These are phyloP conservation scores for Holacanthus passer DNA, from an alignment of 2,113 vertebrate genomes.

Conservation along the genomic window DNA sequence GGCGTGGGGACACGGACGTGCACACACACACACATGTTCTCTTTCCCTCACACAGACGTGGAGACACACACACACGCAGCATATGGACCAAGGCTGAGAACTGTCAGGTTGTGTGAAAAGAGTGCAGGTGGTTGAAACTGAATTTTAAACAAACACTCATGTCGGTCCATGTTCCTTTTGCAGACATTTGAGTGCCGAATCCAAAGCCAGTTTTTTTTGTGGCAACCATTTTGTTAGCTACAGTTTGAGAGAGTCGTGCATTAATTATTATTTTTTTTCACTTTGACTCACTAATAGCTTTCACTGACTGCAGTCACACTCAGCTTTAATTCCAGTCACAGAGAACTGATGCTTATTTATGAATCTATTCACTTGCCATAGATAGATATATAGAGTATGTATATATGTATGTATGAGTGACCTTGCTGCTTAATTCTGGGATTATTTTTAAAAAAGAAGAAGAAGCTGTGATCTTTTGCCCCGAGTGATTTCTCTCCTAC, in stretches of 20 bases:
- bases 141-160: slow-evolving; percentile 96
- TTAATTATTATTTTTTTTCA: slow-evolving; percentile 48
- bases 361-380: slow-evolving; percentile 8
- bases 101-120: slow-evolving; percentile 88
- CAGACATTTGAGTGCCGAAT: slow-evolving; percentile 89
- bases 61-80: slow-evolving; percentile 32
- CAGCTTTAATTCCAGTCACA: slow-evolving; percentile 16
- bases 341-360: slow-evolving; percentile 17
- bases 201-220: slow-evolving; percentile 90
- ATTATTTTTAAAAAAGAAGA: slow-evolving; percentile 44
- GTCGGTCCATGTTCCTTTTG: slow-evolving; percentile 89
- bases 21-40: background rate
- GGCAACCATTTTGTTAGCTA: slow-evolving; percentile 88
- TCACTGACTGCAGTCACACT: slow-evolving; percentile 25
- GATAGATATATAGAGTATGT: slow-evolving; percentile 14
- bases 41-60: slow-evolving; percentile 14
- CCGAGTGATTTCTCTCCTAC: slow-evolving; percentile 54
- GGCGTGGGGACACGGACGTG: slow-evolving; percentile 13
- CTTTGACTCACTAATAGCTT: slow-evolving; percentile 40
- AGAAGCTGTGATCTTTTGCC: slow-evolving; percentile 60
- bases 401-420: slow-evolving; percentile 41
- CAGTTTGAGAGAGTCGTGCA: slow-evolving; percentile 35
- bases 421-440: slow-evolving; percentile 59
- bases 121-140: slow-evolving; percentile 92
- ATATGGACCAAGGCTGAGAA: slow-evolving; percentile 85